phyloP scores from a whole-genome alignment of 2,888 invertebrate species.

The Melikaiella ostensackeni region DNA sequence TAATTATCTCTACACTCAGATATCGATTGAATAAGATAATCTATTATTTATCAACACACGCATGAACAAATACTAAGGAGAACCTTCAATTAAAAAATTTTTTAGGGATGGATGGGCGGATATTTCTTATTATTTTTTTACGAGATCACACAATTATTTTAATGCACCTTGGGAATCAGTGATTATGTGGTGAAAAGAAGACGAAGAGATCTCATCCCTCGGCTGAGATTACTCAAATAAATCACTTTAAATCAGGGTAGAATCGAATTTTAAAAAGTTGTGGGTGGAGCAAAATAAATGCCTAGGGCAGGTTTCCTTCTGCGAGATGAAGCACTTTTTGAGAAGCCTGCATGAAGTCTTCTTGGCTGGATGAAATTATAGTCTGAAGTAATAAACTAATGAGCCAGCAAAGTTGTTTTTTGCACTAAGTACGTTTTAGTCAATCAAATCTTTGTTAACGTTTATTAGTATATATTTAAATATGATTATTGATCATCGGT shows the following conservation, averaged over 20 bases:
- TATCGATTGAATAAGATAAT: background rate
- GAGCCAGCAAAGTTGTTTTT: background rate
- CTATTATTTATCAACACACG: conserved; percentile 12
- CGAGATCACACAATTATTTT: conserved; percentile 26
- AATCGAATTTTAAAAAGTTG: background rate
- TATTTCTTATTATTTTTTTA: conserved; percentile 22
- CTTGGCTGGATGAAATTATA: background rate
- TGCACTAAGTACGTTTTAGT: background rate
- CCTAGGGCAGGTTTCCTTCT: background rate
- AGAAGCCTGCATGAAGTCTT: background rate
- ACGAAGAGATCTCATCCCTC: background rate
- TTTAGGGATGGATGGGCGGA: conserved; percentile 15
- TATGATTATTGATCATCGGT: background rate
- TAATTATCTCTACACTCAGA: background rate
- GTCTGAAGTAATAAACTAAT: background rate
- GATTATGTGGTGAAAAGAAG: background rate
- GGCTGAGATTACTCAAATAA: background rate
- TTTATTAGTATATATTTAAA: conserved; percentile 4
- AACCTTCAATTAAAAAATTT: background rate
- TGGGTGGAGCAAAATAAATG: background rate
- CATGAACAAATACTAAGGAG: background rate
- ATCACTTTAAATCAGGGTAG: background rate
- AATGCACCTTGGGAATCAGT: conserved; percentile 2
- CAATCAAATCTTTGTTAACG: background rate
- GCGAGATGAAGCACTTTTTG: background rate